phyloP scores from a whole-genome alignment of 2,888 invertebrate genomes.

The Netelia fuscicornis region DNA sequence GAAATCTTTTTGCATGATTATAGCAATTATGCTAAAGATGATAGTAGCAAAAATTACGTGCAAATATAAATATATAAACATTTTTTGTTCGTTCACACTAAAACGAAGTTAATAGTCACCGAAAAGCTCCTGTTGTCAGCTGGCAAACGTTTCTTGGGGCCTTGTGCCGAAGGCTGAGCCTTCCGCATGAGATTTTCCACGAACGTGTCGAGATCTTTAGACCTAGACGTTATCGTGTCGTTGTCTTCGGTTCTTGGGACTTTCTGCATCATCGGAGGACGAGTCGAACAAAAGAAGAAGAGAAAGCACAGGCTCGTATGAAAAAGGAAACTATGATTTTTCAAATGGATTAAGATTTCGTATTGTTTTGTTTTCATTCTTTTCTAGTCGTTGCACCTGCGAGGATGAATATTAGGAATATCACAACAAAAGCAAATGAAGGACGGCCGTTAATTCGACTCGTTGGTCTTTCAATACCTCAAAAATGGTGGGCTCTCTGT shows the following conservation, averaged over 20 bases:
- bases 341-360: background rate
- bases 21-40: constrained; percentile 11
- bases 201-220: constrained; percentile 90
- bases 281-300: constrained; percentile 55
- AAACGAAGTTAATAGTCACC: constrained; percentile 86
- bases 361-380: background rate
- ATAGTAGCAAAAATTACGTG: background rate
- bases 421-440: background rate
- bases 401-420: background rate
- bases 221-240: constrained; percentile 89
- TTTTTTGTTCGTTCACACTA: constrained; percentile 74
- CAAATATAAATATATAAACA: constrained; percentile 1
- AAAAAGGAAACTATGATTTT: constrained; percentile 33
- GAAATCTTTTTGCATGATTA: background rate
- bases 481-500: background rate
- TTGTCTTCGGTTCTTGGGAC: constrained; percentile 86
- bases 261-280: constrained; percentile 79
- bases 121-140: constrained; percentile 88
- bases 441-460: background rate
- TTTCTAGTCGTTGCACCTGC: background rate
- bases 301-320: constrained; percentile 52
- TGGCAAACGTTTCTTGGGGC: constrained; percentile 87
- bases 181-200: constrained; percentile 92
- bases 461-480: background rate
- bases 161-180: constrained; percentile 86